These are phyloP conservation scores for Falco berigora DNA, from an alignment of 2,797 vertebrate species.

Conservation along the genomic window DNA sequence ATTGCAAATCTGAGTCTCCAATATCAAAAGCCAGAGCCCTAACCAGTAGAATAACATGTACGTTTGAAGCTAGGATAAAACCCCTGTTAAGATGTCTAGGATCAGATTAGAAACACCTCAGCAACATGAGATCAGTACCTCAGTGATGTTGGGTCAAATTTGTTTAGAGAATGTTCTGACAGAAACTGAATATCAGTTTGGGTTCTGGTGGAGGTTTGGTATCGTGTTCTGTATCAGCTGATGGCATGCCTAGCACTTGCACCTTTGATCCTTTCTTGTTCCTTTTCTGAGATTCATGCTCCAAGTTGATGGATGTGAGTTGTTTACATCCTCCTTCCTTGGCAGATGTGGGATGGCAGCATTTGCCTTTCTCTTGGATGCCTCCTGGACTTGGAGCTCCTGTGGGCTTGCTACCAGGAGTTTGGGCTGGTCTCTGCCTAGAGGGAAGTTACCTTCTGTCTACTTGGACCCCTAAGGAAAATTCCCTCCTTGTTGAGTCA, in stretches of 20 bases:
- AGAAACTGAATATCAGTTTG: neutral
- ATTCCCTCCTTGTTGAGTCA: neutral
- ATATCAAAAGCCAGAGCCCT: neutral
- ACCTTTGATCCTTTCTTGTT: neutral
- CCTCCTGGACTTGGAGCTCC: neutral
- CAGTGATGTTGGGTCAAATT: neutral
- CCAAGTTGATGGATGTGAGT: neutral
- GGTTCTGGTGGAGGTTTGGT: neutral
- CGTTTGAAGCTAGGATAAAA: neutral
- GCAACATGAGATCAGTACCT: neutral
- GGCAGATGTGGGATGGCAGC: neutral
- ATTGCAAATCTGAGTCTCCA: neutral
- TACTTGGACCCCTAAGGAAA: neutral
- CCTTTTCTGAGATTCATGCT: neutral
- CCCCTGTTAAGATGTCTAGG: neutral
- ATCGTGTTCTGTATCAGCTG: neutral
- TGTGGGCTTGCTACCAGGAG: neutral
- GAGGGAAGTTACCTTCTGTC: neutral
- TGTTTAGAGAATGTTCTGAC: neutral
- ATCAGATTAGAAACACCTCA: neutral
- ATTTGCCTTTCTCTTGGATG: neutral
- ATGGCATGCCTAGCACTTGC: neutral
- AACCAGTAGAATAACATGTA: neutral
- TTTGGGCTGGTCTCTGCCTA: neutral
- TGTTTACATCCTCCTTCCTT: neutral